Evolutionary conservation across 2,888 invertebrate genomes (phyloP).

Genomic region (Eupithecia pulchellata): DNA sequence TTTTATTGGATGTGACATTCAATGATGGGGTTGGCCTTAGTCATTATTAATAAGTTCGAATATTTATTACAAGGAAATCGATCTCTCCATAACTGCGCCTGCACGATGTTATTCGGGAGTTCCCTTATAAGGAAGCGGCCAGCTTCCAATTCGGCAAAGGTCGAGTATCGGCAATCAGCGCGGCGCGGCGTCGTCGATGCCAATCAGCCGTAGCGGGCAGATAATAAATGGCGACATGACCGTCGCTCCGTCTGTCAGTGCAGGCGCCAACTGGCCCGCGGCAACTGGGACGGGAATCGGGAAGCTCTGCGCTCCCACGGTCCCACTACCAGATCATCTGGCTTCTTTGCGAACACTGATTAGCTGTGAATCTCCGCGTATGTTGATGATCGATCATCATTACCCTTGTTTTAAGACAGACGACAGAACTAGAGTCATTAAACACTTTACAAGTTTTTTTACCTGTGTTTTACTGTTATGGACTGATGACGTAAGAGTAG

Average conservation of each 20-base stretch:
- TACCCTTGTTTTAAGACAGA: constrained; percentile 5
- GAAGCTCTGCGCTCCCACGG: constrained; percentile 52
- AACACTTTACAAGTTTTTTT: constrained; percentile 35
- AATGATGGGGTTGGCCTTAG: neutral
- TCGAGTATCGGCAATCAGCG: constrained; percentile 25
- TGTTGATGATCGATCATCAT: neutral
- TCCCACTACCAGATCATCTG: constrained; percentile 37
- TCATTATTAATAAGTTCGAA: neutral
- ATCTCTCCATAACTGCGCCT: neutral
- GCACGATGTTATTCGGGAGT: neutral
- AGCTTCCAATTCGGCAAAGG: constrained; percentile 30
- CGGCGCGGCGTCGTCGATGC: no score
- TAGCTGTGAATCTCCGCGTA: constrained; percentile 14
- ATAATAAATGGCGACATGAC: constrained; percentile 51
- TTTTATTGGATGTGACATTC: neutral
- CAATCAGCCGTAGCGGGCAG: constrained; percentile 49
- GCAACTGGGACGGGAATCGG: constrained; percentile 54
- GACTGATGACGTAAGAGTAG: constrained; percentile 32
- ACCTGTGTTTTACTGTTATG: constrained; percentile 41
- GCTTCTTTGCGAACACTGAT: constrained; percentile 27
- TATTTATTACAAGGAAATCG: neutral
- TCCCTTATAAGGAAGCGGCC: constrained; percentile 30
- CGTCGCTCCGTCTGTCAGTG: constrained; percentile 47
- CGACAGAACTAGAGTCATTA: constrained; percentile 13
- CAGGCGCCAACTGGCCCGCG: constrained; percentile 60